Evolutionary conservation across 2,888 invertebrate species (phyloP), one percentile per base, ranked within the genome.

Genomic region (Meliscaeva auricollis): DNA sequence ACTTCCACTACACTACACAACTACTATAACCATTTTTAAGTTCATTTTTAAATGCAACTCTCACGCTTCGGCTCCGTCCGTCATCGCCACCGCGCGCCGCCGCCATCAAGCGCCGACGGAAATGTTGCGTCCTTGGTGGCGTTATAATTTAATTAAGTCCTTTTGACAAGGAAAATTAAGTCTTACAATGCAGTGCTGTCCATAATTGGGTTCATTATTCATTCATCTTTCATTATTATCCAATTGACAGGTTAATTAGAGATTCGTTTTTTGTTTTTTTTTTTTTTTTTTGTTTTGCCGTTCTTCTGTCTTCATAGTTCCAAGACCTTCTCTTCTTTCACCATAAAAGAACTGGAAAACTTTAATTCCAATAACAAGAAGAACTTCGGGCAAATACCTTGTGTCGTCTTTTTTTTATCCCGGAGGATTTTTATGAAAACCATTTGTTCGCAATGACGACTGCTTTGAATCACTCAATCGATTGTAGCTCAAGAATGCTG

Each of bases 241-340:
- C 88, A 89, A 89, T 89, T 89, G 88, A 88, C 89, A 90, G 87
- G 87, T 89, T 90, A 90, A 91, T 90, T 90, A 89, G 88, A 88
- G 87, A 88, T 87, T 87, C 73, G 82, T 87, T 79, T n/a, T 77
- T 73, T 66, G 62, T 54, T 58, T 52, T 50, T 26, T 35, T 50
- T 62, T 38, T 38, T 54, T 60, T 15, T 62, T 41, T 30, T 17
- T 15, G 3, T 17, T 30, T 64, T 32, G n/a, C n/a, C n/a, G n/a
- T n/a, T n/a, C n/a, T 32, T 48, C 15, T 35, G 56, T 35, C 7
- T 17, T 30, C 13, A 7, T 22, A 46, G 62, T 62, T 30, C 38
- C 72, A 48, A 15, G 38, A 30, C 30, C 30, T 54, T 15, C 54
- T 11, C 30, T 3, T 15, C 15, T 30, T 54, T 30, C 4, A 9